Evolutionary conservation across 2,888 invertebrate species (phyloP).

Genomic region (Meliscaeva auricollis): DNA sequence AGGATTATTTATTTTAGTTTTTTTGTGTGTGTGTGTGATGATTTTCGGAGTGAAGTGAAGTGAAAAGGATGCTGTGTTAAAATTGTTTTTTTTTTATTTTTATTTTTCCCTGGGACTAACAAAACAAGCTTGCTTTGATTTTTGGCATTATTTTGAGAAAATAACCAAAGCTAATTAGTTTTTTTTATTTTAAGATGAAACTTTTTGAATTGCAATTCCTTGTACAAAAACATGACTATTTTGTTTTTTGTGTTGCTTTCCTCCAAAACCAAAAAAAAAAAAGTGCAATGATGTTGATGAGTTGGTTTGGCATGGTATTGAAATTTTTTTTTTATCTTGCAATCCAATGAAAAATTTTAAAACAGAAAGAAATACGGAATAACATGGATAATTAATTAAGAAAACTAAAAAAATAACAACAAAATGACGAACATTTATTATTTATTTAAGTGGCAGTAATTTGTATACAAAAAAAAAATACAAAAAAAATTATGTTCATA

Average conservation of each 20-base stretch:
- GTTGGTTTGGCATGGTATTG: conserved; percentile 64
- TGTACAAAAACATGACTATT: background rate
- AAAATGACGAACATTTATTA: conserved; percentile 1
- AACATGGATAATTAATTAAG: conserved; percentile 1
- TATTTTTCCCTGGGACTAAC: background rate
- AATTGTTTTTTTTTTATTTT: too few species aligned
- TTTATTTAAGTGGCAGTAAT: conserved; percentile 33
- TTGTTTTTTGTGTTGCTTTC: conserved; percentile 6
- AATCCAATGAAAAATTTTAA: conserved; percentile 3
- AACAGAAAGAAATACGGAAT: conserved; percentile 15
- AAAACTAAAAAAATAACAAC: conserved; percentile 11
- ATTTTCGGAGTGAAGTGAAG: background rate
- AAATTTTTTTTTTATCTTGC: conserved; percentile 20
- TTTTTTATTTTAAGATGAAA: conserved; percentile 42
- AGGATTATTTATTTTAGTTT: background rate
- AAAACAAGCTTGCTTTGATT: conserved; percentile 39
- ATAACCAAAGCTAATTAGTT: conserved; percentile 1
- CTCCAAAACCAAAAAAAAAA: conserved; percentile 36
- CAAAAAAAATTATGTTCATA: conserved; percentile 65
- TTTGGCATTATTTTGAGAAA: conserved; percentile 44
- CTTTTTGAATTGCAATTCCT: conserved; percentile 46
- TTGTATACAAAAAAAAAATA: too few species aligned
- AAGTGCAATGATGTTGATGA: conserved; percentile 77
- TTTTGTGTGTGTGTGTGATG: conserved; percentile 6
- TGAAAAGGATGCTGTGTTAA: conserved; percentile 1